Evolutionary conservation across 2,888 invertebrate genomes (phyloP), one percentile per base, ranked within the genome.

Genomic region (Ptychoptera albimana): DNA sequence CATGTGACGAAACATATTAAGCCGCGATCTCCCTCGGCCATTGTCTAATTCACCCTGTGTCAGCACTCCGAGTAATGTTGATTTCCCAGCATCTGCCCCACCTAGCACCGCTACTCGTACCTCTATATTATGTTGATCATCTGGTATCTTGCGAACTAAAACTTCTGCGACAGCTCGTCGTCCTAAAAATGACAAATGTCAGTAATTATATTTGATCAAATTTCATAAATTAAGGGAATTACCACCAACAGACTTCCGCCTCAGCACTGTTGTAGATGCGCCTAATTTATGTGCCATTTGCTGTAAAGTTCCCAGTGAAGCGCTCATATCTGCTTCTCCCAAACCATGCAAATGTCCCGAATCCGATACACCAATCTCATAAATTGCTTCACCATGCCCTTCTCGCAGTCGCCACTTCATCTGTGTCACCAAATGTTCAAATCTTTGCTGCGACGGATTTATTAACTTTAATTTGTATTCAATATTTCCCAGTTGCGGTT

Each of bases 391-490:
- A 1, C 97, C 98, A 51, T 92, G 87, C 29, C 98, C 92, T 64
- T 93, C 92, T 0, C 89, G 77, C 9, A 99, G 72, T 0, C 98
- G 75, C 97, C 97, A 98, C 70, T 98, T 98, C 76, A 98, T 77
- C 79, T 98, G 98, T 0, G 97, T 98, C 14, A 97, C 92, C 30
- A 98, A 70, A 67, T 97, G 97, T 63, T 98, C 92, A 57, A 93
- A 83, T 48, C 97, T 73, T 54, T 84, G 81, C 60, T 84, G 82
- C 15, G 92, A 85, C 0, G 94, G 89, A 62, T 85, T 86, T 8
- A 96, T 84, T 45, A 98, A 71, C 58, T 96, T 93, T 46, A 97
- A 65, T 68, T 97, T 96, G 64, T 96, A 96, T 66, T 96, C 96
- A 30, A 96, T 79, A 62, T 96, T 96, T 8, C 96, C 96, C 55